A percentile compares a stretch with the other conserved stretches of the same genome.
These are phyloP conservation scores for Triplophysa siluroides DNA, from an alignment of 2,113 vertebrate species.

Conservation along the genomic window DNA sequence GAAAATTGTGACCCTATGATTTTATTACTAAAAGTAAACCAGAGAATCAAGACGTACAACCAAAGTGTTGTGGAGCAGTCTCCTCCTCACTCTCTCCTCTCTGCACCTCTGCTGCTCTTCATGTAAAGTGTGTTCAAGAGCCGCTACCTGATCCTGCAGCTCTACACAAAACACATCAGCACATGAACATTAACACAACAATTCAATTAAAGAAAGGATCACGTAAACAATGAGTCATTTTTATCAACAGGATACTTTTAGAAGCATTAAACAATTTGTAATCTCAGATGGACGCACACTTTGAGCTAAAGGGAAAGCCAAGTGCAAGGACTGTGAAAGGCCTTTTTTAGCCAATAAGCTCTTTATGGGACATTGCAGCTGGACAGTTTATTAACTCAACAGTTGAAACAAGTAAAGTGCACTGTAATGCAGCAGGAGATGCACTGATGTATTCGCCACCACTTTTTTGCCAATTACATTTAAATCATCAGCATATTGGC, in stretches of 20 bases:
- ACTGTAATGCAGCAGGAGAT: neutral
- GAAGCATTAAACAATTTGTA: neutral
- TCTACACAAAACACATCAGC: constrained; percentile 49
- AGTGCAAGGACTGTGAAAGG: neutral
- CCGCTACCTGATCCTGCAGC: constrained; percentile 57
- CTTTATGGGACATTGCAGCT: neutral
- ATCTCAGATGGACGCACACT: neutral
- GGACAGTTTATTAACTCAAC: neutral
- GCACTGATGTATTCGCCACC: neutral
- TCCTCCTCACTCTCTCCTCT: constrained; percentile 67
- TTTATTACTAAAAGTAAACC: neutral
- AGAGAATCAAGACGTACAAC: constrained; percentile 61
- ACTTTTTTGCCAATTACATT: no score
- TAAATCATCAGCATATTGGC: no score
- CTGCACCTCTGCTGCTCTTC: constrained; percentile 67
- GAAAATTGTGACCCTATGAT: neutral
- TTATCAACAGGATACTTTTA: neutral
- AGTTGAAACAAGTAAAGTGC: neutral
- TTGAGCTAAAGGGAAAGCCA: neutral
- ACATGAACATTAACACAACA: neutral
- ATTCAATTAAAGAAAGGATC: neutral
- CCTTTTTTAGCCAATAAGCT: neutral
- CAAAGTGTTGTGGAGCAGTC: constrained; percentile 68
- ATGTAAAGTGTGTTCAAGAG: constrained; percentile 67
- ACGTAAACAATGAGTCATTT: neutral